Percentiles rank a stretch among this genome's conserved stretches.
Conservation (phyloP, 1,140 invertebrate genomes). For the Latrodectus geometricus region DNA sequence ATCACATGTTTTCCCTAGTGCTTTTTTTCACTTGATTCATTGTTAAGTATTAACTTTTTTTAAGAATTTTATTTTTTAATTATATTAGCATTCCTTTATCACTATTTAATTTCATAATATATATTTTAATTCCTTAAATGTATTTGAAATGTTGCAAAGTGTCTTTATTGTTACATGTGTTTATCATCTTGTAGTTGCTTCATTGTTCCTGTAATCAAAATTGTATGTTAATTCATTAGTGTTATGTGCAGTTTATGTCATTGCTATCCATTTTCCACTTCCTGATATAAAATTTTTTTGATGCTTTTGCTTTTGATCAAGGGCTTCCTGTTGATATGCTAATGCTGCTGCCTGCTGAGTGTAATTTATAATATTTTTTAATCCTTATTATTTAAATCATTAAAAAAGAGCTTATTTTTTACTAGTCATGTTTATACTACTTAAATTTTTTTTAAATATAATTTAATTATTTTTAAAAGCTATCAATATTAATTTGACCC, state of each 20-base stretch:
- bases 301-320: background rate
- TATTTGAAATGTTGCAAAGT: too few relatives aligned
- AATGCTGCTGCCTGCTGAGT: background rate
- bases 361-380: background rate
- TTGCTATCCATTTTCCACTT: background rate
- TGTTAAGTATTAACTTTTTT: background rate
- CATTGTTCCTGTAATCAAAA: too few relatives aligned
- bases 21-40: background rate
- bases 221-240: background rate
- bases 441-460: slow-evolving; percentile 1
- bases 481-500: background rate
- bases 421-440: background rate
- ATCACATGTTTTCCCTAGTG: background rate
- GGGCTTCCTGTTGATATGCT: background rate
- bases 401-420: background rate
- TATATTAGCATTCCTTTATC: background rate
- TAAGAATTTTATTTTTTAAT: background rate
- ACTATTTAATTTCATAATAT: background rate
- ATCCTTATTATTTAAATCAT: background rate
- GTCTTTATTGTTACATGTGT: too few relatives aligned
- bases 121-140: background rate
- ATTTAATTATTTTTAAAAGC: background rate
- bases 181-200: too few relatives aligned
- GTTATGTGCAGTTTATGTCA: background rate
- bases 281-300: background rate